Conservation (phyloP, 2,113 vertebrate species). For the Conger conger region DNA sequence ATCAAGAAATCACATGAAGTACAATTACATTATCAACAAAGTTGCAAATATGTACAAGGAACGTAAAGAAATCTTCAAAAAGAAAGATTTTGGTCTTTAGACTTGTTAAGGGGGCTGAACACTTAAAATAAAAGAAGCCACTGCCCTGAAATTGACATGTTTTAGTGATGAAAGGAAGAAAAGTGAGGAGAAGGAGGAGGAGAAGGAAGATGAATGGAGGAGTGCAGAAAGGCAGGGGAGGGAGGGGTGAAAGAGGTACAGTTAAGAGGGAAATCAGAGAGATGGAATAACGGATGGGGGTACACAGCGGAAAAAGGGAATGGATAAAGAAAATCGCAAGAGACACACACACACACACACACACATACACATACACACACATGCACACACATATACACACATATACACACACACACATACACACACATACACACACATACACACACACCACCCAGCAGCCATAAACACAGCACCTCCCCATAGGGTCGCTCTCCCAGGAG, state of each 20-base stretch:
- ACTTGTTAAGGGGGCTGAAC: background rate
- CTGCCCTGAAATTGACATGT: background rate
- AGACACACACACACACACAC: slow-evolving; percentile 4
- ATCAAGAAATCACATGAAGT: background rate
- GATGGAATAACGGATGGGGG: background rate
- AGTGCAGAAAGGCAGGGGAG: background rate
- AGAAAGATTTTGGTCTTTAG: background rate
- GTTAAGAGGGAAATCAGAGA: background rate
- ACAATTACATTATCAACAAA: too few relatives aligned
- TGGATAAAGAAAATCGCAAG: background rate
- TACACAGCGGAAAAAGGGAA: background rate
- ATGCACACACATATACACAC: background rate
- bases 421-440: background rate
- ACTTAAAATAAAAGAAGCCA: too few relatives aligned
- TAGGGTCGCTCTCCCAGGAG: slow-evolving; percentile 17
- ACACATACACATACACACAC: background rate
- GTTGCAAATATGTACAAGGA: background rate
- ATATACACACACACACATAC: background rate
- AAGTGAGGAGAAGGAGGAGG: background rate
- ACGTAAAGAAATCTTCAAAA: background rate
- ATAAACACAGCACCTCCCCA: background rate
- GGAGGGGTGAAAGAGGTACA: background rate
- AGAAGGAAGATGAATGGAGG: background rate
- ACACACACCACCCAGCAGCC: background rate
- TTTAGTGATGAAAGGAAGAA: background rate